phyloP scores from a whole-genome alignment of 2,888 invertebrate genomes.

The Nephrotoma guestfalica region DNA sequence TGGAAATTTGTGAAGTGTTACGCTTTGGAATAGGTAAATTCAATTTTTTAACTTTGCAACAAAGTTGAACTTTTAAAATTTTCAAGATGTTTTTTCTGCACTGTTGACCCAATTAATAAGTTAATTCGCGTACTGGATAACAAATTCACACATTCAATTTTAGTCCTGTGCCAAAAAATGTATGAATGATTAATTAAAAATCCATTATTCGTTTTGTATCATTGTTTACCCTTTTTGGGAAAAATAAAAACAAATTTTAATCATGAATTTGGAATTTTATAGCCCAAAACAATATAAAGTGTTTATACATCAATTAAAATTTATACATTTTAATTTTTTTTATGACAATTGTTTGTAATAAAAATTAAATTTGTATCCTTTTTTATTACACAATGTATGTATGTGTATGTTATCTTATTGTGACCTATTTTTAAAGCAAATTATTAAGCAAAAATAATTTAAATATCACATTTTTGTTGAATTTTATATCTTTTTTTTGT shows the following conservation, averaged over 20 bases:
- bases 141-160: not conserved
- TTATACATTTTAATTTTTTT: not conserved
- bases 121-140: not conserved
- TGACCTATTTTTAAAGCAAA: not conserved
- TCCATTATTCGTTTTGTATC: not conserved
- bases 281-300: not conserved
- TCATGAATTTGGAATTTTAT: not conserved
- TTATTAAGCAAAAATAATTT: not conserved
- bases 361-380: not conserved
- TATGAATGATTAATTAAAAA: not conserved
- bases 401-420: not conserved
- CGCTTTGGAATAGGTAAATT: not conserved
- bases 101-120: not conserved
- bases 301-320: not conserved
- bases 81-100: not conserved
- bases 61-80: not conserved
- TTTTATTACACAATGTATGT: not conserved
- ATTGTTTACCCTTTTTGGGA: not conserved
- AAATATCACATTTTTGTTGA: not conserved
- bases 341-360: not conserved
- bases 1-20: not conserved
- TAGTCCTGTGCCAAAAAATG: not conserved
- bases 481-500: not conserved
- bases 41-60: not conserved
- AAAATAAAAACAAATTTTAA: not conserved